These are phyloP conservation scores for Heliconius charithonia DNA, from an alignment of 2,888 invertebrate species.

Conservation along the genomic window DNA sequence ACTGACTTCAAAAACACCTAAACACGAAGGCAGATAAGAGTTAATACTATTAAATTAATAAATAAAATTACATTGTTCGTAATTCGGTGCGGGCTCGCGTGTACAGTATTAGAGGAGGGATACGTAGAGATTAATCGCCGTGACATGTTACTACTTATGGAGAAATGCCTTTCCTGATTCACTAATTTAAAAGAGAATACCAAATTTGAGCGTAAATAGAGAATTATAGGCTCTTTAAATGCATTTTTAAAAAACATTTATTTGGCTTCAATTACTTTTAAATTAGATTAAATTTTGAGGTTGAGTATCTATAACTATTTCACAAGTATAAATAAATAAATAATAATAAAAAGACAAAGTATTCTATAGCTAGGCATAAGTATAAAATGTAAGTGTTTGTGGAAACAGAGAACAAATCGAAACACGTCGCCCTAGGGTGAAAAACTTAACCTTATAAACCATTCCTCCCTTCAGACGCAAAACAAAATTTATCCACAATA, in stretches of 20 bases:
- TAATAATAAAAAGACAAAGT: background rate
- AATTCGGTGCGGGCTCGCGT: slow-evolving; percentile 74
- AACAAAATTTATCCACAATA: slow-evolving; percentile 51
- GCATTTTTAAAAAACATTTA: no score
- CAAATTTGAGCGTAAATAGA: slow-evolving; percentile 4
- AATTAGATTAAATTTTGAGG: no score
- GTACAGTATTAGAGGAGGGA: slow-evolving; percentile 66
- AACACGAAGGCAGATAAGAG: slow-evolving; percentile 23
- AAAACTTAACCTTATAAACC: slow-evolving; percentile 46
- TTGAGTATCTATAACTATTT: background rate
- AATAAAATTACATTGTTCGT: slow-evolving; percentile 54
- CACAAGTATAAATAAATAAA: background rate
- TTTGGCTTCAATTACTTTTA: background rate
- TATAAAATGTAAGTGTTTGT: slow-evolving; percentile 26
- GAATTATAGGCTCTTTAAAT: background rate
- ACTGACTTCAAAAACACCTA: slow-evolving; percentile 28
- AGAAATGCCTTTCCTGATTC: slow-evolving; percentile 50
- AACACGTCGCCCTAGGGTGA: slow-evolving; percentile 40
- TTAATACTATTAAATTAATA: slow-evolving; percentile 60
- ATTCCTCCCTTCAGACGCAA: slow-evolving; percentile 44
- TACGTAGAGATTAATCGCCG: slow-evolving; percentile 65
- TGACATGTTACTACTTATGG: slow-evolving; percentile 71
- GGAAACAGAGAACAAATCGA: slow-evolving; percentile 39
- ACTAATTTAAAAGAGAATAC: slow-evolving; percentile 42
- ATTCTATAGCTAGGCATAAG: background rate